A percentile compares a stretch with the other conserved stretches of the same genome.
Conservation (phyloP, 1,140 invertebrate species). For the Aphelinus atriplicis region DNA sequence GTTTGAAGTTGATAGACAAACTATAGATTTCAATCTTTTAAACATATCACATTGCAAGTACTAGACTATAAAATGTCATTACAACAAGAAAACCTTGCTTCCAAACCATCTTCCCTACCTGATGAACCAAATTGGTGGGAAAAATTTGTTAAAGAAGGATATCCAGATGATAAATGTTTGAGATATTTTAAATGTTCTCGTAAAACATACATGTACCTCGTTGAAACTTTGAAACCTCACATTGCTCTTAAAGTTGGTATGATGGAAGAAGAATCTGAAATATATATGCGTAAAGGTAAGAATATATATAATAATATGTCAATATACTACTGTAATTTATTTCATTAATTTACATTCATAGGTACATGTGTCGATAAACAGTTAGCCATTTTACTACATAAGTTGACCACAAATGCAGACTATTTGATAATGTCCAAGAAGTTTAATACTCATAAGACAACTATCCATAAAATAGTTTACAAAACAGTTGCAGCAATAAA, state of each 20-base stretch:
- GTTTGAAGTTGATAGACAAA: too few relatives aligned
- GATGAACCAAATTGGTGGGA: constrained; percentile 39
- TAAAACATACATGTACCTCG: constrained; percentile 38
- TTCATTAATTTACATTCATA: constrained; percentile 7
- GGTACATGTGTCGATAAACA: constrained; percentile 35
- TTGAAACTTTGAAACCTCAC: neutral
- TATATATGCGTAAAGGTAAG: constrained; percentile 33
- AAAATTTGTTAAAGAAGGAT: constrained; percentile 33
- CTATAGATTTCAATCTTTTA: too few relatives aligned
- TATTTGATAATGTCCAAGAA: constrained; percentile 46
- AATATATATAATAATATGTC: neutral
- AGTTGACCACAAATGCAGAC: constrained; percentile 37
- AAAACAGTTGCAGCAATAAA: constrained; percentile 46
- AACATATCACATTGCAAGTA: too few relatives aligned
- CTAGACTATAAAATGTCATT: constrained; percentile 25
- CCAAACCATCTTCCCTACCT: neutral
- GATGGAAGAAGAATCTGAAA: neutral
- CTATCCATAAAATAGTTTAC: constrained; percentile 49
- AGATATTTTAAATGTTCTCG: constrained; percentile 41
- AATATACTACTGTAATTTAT: neutral
- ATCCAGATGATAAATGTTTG: constrained; percentile 37
- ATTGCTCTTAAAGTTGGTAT: too few relatives aligned
- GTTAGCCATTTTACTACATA: constrained; percentile 38
- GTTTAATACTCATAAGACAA: constrained; percentile 51
- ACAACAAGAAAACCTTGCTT: neutral